Evolutionary conservation across 2,113 vertebrate species (phyloP).

Genomic region (Trichechus manatus): DNA sequence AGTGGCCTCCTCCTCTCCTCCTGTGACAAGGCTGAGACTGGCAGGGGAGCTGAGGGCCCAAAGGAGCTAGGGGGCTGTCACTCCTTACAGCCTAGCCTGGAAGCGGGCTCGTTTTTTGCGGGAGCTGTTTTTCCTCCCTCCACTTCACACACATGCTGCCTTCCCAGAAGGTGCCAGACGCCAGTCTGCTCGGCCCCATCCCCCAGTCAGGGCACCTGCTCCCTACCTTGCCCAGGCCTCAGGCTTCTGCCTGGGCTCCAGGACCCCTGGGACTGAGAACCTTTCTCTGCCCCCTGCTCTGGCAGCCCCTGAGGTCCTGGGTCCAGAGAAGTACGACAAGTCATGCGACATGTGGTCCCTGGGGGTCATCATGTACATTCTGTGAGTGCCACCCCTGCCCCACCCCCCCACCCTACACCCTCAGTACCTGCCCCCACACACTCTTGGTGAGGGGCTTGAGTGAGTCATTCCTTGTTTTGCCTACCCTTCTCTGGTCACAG

Average conservation of each 20-base stretch:
- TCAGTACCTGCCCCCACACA: background rate
- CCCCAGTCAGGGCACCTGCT: conserved; percentile 16
- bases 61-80: conserved; percentile 9
- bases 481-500: background rate
- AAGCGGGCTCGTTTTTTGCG: background rate
- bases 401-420: conserved; percentile 43
- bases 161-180: conserved; percentile 80
- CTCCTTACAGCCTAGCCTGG: background rate
- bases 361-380: conserved; percentile 99
- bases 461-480: background rate
- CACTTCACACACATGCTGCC: conserved; percentile 65
- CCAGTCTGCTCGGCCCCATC: conserved; percentile 51
- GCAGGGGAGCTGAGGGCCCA: background rate
- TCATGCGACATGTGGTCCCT: conserved; percentile 99
- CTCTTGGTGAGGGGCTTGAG: background rate
- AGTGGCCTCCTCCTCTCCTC: background rate
- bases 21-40: background rate
- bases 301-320: conserved; percentile 97
- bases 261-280: conserved; percentile 31
- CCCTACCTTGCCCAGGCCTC: conserved; percentile 26
- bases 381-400: conserved; percentile 91
- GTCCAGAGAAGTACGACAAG: conserved; percentile 99
- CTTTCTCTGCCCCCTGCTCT: background rate
- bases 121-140: conserved; percentile 40
- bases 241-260: background rate